These are phyloP conservation scores for Caenorhabditis afra DNA, from an alignment of 2,888 invertebrate genomes.

Conservation along the genomic window DNA sequence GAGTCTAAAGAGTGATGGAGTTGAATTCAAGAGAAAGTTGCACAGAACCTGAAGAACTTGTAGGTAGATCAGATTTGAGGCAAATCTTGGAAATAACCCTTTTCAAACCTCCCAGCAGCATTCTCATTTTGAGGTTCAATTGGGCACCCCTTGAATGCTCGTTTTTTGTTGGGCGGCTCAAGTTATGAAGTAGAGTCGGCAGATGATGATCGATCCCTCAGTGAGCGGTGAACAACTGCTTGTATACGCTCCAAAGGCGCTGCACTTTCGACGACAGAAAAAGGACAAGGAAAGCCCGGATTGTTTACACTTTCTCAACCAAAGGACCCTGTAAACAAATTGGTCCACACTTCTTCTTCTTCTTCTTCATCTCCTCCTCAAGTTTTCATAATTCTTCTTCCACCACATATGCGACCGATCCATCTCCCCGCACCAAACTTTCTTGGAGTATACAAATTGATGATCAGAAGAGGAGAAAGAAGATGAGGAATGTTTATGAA, in stretches of 20 bases:
- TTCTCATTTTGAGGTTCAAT: too few species aligned
- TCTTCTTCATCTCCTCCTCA: slow-evolving; percentile 16
- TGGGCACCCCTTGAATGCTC: not conserved
- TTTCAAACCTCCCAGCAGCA: too few species aligned
- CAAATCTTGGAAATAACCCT: too few species aligned
- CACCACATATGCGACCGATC: slow-evolving; percentile 48
- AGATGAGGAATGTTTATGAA: slow-evolving; percentile 44
- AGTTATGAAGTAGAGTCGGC: not conserved
- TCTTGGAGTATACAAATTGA: slow-evolving; percentile 43
- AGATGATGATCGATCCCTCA: slow-evolving; percentile 39
- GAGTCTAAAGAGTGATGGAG: not conserved
- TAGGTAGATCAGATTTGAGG: not conserved
- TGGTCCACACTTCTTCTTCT: slow-evolving; percentile 20
- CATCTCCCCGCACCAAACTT: slow-evolving; percentile 8
- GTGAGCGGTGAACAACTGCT: slow-evolving; percentile 46
- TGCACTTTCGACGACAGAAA: slow-evolving; percentile 45
- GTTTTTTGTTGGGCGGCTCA: slow-evolving; percentile 25
- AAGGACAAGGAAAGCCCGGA: slow-evolving; percentile 39
- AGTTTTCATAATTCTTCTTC: slow-evolving; percentile 31
- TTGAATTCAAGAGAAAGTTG: not conserved
- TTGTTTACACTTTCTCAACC: slow-evolving; percentile 35
- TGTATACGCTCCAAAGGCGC: slow-evolving; percentile 14
- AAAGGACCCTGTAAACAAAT: slow-evolving; percentile 46
- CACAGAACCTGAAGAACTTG: not conserved
- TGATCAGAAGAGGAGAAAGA: slow-evolving; percentile 13